phyloP scores from a whole-genome alignment of 2,888 invertebrate species.

The Azorinus chamasolen region DNA sequence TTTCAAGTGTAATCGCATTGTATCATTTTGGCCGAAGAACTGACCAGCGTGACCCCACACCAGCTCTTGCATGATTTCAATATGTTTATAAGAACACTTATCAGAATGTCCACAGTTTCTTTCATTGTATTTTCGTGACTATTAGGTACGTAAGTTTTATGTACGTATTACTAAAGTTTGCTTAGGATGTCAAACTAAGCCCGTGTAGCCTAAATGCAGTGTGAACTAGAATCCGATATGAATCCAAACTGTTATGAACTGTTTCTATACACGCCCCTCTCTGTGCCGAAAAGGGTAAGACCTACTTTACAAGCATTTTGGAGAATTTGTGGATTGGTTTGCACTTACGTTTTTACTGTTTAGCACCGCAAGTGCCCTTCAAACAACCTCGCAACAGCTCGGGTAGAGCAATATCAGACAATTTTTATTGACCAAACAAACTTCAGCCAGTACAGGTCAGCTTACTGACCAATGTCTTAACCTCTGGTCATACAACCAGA shows the following conservation, averaged over 20 bases:
- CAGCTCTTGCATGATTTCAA: slow-evolving; percentile 15
- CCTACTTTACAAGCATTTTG: background rate
- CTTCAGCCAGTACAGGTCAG: slow-evolving; percentile 19
- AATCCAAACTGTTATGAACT: no score
- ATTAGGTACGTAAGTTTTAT: no score
- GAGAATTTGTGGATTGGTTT: slow-evolving; percentile 5
- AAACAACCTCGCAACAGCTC: slow-evolving; percentile 22
- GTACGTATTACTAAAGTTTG: no score
- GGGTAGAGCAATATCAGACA: slow-evolving; percentile 16
- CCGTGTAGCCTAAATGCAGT: no score
- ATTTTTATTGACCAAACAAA: slow-evolving; percentile 38
- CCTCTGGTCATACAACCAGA: background rate
- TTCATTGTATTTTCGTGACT: no score
- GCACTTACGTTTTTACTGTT: slow-evolving; percentile 37
- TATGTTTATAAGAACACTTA: no score
- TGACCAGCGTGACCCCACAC: background rate
- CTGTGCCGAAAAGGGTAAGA: background rate
- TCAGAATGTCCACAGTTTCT: no score
- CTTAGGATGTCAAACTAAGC: no score
- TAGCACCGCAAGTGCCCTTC: slow-evolving; percentile 34
- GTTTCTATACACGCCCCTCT: no score
- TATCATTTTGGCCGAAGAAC: background rate
- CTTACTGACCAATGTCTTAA: slow-evolving; percentile 30
- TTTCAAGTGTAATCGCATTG: background rate
- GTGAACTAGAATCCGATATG: no score